Base-by-base conservation (phyloP, 2,113 vertebrate genomes). In the Oryzias javanicus region DNA sequence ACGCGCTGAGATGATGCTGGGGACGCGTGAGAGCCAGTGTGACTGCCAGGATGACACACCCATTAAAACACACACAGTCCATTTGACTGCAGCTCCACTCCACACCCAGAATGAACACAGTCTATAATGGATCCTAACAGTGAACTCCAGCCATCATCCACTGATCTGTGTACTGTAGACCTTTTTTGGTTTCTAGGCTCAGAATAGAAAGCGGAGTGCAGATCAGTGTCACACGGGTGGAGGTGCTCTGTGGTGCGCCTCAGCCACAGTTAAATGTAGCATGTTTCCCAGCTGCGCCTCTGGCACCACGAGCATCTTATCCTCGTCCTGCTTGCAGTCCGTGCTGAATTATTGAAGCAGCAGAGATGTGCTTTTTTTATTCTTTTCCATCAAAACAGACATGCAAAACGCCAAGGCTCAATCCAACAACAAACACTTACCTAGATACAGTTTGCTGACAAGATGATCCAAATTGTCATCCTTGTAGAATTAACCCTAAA, bases 51-150 rank as follows among this genome's bases (percentile, higher is more conserved):
- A 76, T 67, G 75, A 78, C 64, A 74, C 68, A 60, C 57, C 76
- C 71, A 71, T 87, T 82, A 82, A 83, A 86, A 76, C 51, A 78
- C 72, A 81, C 80, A 78, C 70, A 66, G 72, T 73, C 55, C 72
- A 67, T 76, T 81, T 74, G 53, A 48, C 64, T 56, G 70, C 60
- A 55, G 24, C 19, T 50, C 46, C 52, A 18, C 59, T 40, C 50
- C 74, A 63, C 61, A 72, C 63, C 61, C 64, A 57, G 57, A 80
- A 35, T 49, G 51, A 76, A 47, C 56, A 73, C 60, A 70, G 10
- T 12, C 55, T 42, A 19, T 77, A 25, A 55, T 64, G 29, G 55
- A 68, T 45, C 44, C 42, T 40, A 3, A 14, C 25, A 14, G 52
- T 46, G 56, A 45, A 29, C 60, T 60, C 49, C 54, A 47, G 15